phyloP scores from a whole-genome alignment of 2,888 invertebrate species.

The Linnaemya tessellans region DNA sequence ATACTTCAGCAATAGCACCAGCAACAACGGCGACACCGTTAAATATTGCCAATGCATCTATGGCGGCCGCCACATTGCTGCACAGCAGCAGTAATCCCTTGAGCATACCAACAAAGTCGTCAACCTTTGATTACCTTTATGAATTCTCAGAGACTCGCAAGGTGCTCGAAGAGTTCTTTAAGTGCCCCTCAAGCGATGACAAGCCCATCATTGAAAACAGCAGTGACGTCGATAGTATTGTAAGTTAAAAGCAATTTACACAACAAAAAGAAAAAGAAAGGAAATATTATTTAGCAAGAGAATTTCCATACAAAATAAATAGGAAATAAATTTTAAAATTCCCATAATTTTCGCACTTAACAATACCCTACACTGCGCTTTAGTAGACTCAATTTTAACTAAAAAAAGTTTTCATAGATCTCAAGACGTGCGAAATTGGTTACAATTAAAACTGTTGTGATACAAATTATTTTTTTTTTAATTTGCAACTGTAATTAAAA shows the following conservation, averaged over 20 bases:
- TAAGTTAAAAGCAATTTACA: conserved; percentile 74
- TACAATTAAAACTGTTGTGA: no score
- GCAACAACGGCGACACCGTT: conserved; percentile 37
- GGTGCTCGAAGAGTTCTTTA: conserved; percentile 96
- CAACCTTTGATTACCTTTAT: conserved; percentile 94
- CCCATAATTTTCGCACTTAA: conserved; percentile 1
- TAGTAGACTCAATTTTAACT: no score
- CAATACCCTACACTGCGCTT: not conserved
- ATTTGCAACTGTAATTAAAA: no score
- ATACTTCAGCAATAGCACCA: conserved; percentile 37
- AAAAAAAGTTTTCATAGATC: no score
- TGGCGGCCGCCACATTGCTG: conserved; percentile 45
- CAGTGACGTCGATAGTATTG: conserved; percentile 83
- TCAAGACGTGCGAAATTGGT: no score
- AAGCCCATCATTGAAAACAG: conserved; percentile 84
- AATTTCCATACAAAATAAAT: not conserved
- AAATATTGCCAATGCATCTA: conserved; percentile 58
- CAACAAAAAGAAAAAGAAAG: not conserved
- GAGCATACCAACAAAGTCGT: conserved; percentile 82
- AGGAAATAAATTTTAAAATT: not conserved
- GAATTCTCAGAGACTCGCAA: conserved; percentile 96
- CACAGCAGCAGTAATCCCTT: conserved; percentile 74
- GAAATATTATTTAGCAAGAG: not conserved
- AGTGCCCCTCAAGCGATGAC: conserved; percentile 88
- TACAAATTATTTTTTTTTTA: no score